Base-by-base conservation (phyloP, 2,797 vertebrate genomes). In the Phoeniculus purpureus region DNA sequence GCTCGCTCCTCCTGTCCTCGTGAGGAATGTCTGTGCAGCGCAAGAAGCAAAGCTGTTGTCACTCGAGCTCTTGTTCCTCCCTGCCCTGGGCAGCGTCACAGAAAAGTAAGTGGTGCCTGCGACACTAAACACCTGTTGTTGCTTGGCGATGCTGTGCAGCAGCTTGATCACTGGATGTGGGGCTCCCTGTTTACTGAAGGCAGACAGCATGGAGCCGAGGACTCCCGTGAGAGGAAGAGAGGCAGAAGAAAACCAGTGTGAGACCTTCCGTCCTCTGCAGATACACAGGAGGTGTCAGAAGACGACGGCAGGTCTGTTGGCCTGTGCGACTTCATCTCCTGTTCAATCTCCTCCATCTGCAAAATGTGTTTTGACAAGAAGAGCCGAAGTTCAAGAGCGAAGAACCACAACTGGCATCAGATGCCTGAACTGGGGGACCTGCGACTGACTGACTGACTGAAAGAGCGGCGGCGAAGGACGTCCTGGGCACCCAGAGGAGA, bases 271-370 rank as follows among this genome's bases (percentile, higher is more conserved):
- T 78, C 55, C 31, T 92, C 66, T 78, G 79, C 76, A 85, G 73
- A 78, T 81, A 23, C 31, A 20, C 34, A 54, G n/a, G 76, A 75
- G 15, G 52, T 78, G 37, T 89, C 77, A 62, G 45, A 76, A 87
- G 75, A 94, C 90, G 94, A 72, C 78, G 61, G 61, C 76, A 78
- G 29, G 50, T 78, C 64, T 94, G 84, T 94, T 93, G 54, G 50
- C 31, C 75, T 70, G 17, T 52, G 15, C 55, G 52, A n/a, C 60
- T 84, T 81, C 81, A 47, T 93, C 66, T 93, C 58, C 51, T 64
- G 12, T 73, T 94, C 20, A 51, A 47, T 58, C 68, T 84, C 21
- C 48, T 93, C 78, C 52, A 32, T 72, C 70, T 89, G 51, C 73
- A 85, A 75, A 92, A 89, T 22, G 78, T 92, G 60, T 26, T 87